A percentile compares a stretch with the other conserved stretches of the same genome.
These are phyloP conservation scores for Triplophysa siluroides DNA, from an alignment of 2,113 vertebrate genomes.

Conservation along the genomic window DNA sequence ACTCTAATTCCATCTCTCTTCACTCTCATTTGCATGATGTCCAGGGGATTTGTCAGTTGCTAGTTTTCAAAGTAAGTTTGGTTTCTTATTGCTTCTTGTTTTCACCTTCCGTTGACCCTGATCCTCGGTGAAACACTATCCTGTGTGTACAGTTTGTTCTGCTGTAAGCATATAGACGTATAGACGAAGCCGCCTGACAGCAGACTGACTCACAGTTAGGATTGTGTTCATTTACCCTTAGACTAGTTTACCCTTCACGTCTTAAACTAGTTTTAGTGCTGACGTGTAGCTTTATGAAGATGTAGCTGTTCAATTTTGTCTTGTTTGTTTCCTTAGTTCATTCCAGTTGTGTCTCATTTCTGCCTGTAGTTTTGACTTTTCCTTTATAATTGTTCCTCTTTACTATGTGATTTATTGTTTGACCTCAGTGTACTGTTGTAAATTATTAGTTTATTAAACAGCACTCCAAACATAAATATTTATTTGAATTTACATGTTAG, in stretches of 20 bases:
- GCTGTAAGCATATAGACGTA: not conserved
- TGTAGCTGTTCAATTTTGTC: not conserved
- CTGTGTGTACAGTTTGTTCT: not conserved
- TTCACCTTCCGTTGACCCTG: constrained; percentile 10
- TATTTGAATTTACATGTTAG: too few relatives aligned
- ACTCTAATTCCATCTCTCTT: constrained; percentile 50
- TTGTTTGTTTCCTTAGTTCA: not conserved
- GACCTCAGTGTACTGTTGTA: not conserved
- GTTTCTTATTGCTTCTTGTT: constrained; percentile 13
- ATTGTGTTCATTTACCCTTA: not conserved
- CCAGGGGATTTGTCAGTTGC: constrained; percentile 87
- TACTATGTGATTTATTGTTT: constrained; percentile 6
- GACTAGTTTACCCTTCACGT: not conserved
- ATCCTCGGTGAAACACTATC: not conserved
- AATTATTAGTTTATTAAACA: not conserved
- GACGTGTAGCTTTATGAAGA: not conserved
- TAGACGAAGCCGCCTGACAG: not conserved
- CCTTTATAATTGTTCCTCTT: not conserved
- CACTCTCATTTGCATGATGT: constrained; percentile 69
- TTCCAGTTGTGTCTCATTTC: not conserved
- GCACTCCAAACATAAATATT: not conserved
- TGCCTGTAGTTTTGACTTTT: not conserved
- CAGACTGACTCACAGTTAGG: constrained; percentile 1
- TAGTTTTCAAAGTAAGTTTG: constrained; percentile 89
- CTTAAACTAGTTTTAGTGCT: not conserved